Base-by-base conservation (phyloP, 2,797 vertebrate species). In the Lagocephalus sceleratus region DNA sequence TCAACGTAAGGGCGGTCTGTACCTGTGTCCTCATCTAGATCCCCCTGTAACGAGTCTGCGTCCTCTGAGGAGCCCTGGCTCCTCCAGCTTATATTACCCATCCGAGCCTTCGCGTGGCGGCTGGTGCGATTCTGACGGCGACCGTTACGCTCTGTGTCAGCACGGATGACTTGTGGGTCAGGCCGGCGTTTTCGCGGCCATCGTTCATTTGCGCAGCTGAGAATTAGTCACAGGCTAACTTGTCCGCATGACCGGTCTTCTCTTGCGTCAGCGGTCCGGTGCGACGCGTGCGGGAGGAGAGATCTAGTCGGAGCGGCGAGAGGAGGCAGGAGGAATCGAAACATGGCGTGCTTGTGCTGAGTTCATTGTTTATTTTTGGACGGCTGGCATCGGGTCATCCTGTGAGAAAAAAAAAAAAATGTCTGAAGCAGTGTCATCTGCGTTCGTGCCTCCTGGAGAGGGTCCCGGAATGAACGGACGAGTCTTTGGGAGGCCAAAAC, bases 41-140 rank as follows among this genome's bases (percentile, higher is more conserved):
- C 83, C 40, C 67, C 79, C 38, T 79, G 82, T 6, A 82, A 85
- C 48, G 74, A 82, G 51, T 88, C 83, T 1, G 82, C 75, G 70
- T 89, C 87, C 71, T 87, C 79, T 5, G 68, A 76, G 65, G 83
- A 76, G 69, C 73, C 69, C 52, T 83, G 87, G 68, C 79, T 84
- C 83, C 82, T 89, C 87, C 83, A 84, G 66, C 63, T 83, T 73
- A 81, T 78, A 63, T 91, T 92, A 23, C 91, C 91, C 91, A 92
- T 92, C 68, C 73, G 73, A 72, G 47, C 63, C 55, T 81, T 70
- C 49, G 41, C 52, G 54, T 71, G 43, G 68, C 46, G 12, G 41
- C 47, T 5, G n/a, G 20, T 76, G 58, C 66, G n/a, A 54, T 20
- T 47, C 44, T 35, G 66, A 68, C 48, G 29, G 12, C 12, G 50